Base-by-base conservation (phyloP, 2,888 invertebrate genomes). In the Drosophila neotestacea region DNA sequence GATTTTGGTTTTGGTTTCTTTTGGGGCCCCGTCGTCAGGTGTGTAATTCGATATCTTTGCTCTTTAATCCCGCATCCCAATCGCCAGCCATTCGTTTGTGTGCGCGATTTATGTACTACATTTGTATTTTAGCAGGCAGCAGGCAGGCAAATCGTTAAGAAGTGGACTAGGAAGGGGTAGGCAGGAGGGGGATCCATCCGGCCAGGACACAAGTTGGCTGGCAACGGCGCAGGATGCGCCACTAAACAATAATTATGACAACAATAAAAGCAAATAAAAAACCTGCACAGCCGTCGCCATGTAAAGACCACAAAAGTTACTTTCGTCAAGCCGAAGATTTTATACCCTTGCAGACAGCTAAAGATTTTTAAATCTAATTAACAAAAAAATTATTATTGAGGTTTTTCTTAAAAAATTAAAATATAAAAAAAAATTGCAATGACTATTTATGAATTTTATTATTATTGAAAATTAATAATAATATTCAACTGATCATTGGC, bases 11-110 rank as follows among this genome's bases (percentile, higher is more conserved):
- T 47, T 36, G 30, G 38, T 47, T 55, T 46, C 47, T 34, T 54
- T 32, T 42, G 41, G 55, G 48, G 58, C 39, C 59, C 56, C 72
- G 83, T 88, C 81, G 85, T 91, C 91, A 91, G 91, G 90, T 91
- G 91, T 88, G 91, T 91, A 91, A 91, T 89, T 88, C 89, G 91
- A 91, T 91, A 91, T 91, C 90, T 91, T 89, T 88, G 80, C 79
- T 85, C 89, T 90, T 91, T 86, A 86, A 89, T 86, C 89, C 85
- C 86, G 82, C 81, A 73, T 63, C 79, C 85, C 81, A 82, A 82
- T 82, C 81, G 85, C 76, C 70, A 81, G 79, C 72, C 84, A 86
- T 89, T 89, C 85, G 85, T 88, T 89, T 85, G 89, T 85, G 78
- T 77, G 81, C 86, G 79, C 89, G 86, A 89, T 89, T 86, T 86